These are phyloP conservation scores for Nephila pilipes DNA, from an alignment of 1,140 invertebrate species.

Conservation along the genomic window DNA sequence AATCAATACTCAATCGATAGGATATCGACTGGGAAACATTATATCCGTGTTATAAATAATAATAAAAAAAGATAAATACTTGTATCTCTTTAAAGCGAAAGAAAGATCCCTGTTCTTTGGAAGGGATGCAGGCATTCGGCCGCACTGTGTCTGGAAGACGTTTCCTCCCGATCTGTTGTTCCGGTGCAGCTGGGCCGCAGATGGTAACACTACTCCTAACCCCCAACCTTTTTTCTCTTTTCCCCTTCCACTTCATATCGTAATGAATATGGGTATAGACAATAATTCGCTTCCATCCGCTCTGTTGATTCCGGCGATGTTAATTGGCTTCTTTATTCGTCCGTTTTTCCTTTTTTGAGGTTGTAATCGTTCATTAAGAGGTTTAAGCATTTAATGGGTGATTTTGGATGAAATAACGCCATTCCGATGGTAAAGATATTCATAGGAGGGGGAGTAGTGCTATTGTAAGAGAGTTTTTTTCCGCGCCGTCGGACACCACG, in stretches of 20 bases:
- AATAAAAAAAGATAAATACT: neutral
- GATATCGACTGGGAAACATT: too few relatives aligned
- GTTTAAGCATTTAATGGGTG: neutral
- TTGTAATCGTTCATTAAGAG: neutral
- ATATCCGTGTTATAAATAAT: neutral
- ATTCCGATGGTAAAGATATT: conserved; percentile 11
- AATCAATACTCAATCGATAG: too few relatives aligned
- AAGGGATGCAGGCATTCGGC: neutral
- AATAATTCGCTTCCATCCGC: neutral
- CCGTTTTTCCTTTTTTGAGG: neutral
- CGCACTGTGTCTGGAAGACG: conserved; percentile 46
- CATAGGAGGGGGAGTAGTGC: conserved; percentile 18
- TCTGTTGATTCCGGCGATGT: conserved; percentile 15
- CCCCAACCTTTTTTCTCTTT: neutral
- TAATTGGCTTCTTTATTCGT: conserved; percentile 28
- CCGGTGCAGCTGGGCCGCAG: conserved; percentile 63
- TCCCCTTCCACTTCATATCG: conserved; percentile 34
- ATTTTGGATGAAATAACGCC: neutral
- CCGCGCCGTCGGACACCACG: conserved; percentile 17
- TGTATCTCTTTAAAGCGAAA: neutral
- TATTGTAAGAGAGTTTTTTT: conserved; percentile 9
- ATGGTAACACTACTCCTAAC: conserved; percentile 29
- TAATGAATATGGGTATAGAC: conserved; percentile 52
- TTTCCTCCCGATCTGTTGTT: conserved; percentile 72
- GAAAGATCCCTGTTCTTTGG: neutral